phyloP scores from a whole-genome alignment of 2,888 invertebrate species.

The Norana najaformis region DNA sequence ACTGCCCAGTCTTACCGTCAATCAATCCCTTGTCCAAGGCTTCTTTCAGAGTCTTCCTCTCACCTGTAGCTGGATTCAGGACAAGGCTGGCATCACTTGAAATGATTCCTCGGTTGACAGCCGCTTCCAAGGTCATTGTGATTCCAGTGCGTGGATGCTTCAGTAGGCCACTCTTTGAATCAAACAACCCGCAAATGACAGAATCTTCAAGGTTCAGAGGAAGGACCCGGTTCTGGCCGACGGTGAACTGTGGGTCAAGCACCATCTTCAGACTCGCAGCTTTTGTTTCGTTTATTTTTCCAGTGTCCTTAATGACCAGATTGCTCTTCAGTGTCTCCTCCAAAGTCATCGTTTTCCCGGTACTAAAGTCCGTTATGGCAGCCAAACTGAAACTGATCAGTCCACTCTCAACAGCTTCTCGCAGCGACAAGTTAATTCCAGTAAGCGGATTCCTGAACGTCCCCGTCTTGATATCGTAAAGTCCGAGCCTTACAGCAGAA shows the following conservation, averaged over 20 bases:
- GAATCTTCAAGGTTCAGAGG: slow-evolving; percentile 47
- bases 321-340: slow-evolving; percentile 75
- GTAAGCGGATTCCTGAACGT: slow-evolving; percentile 43
- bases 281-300: slow-evolving; percentile 43
- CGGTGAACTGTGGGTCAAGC: slow-evolving; percentile 42
- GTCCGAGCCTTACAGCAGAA: slow-evolving; percentile 44
- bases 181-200: slow-evolving; percentile 62
- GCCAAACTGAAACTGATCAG: slow-evolving; percentile 38
- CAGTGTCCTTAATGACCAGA: slow-evolving; percentile 46
- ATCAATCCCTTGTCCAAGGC: slow-evolving; percentile 70
- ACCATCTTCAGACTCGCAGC: slow-evolving; percentile 63
- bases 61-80: slow-evolving; percentile 49
- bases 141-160: slow-evolving; percentile 77
- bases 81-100: slow-evolving; percentile 55
- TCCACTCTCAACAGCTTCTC: slow-evolving; percentile 67
- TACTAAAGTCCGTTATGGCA: slow-evolving; percentile 51
- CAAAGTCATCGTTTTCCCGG: slow-evolving; percentile 77
- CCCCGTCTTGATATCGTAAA: slow-evolving; percentile 50
- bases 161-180: slow-evolving; percentile 72
- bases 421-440: slow-evolving; percentile 69
- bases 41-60: slow-evolving; percentile 64
- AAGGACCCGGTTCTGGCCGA: slow-evolving; percentile 24
- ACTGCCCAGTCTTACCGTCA: slow-evolving; percentile 79
- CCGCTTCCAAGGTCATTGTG: slow-evolving; percentile 78
- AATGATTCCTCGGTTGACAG: slow-evolving; percentile 66